Conservation (phyloP, 2,888 invertebrate genomes). For the Drosophila siamana region DNA sequence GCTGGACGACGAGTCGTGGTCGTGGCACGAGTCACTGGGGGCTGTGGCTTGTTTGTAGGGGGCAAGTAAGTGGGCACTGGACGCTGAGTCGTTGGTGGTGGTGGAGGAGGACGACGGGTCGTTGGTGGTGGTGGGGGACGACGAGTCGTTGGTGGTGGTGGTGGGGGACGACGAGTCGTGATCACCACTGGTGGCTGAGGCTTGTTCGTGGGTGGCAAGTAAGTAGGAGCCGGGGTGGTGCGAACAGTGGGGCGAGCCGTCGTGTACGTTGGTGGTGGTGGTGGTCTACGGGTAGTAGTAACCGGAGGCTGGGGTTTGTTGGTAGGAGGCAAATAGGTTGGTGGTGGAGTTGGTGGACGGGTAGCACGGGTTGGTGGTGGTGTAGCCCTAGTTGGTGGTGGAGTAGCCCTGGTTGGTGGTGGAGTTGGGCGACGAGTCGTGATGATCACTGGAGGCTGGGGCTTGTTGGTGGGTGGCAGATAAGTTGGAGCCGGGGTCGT, state of each 20-base stretch:
- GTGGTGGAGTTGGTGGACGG: slow-evolving; percentile 46
- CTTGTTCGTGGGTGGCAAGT: slow-evolving; percentile 41
- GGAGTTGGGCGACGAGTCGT: slow-evolving; percentile 29
- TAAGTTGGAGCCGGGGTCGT: slow-evolving; percentile 40
- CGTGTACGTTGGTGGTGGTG: slow-evolving; percentile 40
- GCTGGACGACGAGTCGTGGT: slow-evolving; percentile 48
- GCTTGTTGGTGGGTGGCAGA: slow-evolving; percentile 49
- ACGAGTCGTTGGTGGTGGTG: slow-evolving; percentile 8
- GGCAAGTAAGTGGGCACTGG: slow-evolving; percentile 51
- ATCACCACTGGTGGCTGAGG: background rate
- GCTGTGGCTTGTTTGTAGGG: slow-evolving; percentile 63
- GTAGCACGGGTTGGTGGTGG: slow-evolving; percentile 41
- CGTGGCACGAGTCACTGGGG: slow-evolving; percentile 45
- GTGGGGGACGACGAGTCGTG: slow-evolving; percentile 15
- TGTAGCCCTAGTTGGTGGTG: background rate
- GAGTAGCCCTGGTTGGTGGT: slow-evolving; percentile 37
- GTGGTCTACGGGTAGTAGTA: slow-evolving; percentile 37
- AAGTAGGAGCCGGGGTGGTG: slow-evolving; percentile 33
- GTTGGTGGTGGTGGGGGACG: background rate
- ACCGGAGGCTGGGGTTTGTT: slow-evolving; percentile 62
- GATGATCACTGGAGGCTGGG: slow-evolving; percentile 43
- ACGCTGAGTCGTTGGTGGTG: slow-evolving; percentile 48
- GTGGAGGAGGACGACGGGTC: slow-evolving; percentile 14
- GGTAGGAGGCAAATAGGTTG: slow-evolving; percentile 61
- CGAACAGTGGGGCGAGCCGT: slow-evolving; percentile 14